These are phyloP conservation scores for Odontophorus gujanensis DNA, from an alignment of 2,113 vertebrate genomes.

Conservation along the genomic window DNA sequence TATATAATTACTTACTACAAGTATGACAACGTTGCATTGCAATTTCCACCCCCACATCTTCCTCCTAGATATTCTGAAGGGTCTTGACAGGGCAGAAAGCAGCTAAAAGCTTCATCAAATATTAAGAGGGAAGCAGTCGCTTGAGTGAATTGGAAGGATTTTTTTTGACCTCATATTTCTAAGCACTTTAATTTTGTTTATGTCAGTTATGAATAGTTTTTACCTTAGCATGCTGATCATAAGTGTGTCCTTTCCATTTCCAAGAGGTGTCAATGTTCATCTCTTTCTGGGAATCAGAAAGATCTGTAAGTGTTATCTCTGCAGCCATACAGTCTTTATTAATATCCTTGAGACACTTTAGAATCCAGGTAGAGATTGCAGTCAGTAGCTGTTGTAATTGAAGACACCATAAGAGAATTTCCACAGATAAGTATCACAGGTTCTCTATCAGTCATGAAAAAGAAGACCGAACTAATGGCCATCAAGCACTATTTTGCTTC, in stretches of 20 bases:
- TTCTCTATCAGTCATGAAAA: conserved; percentile 2
- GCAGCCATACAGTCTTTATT: neutral
- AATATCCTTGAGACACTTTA: neutral
- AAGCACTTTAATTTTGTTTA: neutral
- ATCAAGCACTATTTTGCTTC: neutral
- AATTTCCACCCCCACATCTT: neutral
- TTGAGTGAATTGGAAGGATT: neutral
- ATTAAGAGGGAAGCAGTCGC: neutral
- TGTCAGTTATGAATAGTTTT: neutral
- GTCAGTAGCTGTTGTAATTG: conserved; percentile 20
- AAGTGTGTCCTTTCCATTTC: neutral
- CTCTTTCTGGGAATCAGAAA: neutral
- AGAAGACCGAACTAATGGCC: neutral
- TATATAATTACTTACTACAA: neutral
- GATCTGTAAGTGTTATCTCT: neutral
- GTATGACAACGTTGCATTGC: neutral
- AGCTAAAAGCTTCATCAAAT: conserved; percentile 7
- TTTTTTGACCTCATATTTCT: neutral
- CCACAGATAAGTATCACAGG: neutral
- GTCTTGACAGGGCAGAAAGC: neutral
- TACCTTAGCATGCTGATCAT: neutral
- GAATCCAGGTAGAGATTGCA: neutral
- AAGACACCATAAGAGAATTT: neutral
- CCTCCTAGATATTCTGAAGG: neutral
- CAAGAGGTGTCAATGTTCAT: neutral